These are phyloP conservation scores for Troilus luridus DNA, from an alignment of 2,888 invertebrate species.

Conservation along the genomic window DNA sequence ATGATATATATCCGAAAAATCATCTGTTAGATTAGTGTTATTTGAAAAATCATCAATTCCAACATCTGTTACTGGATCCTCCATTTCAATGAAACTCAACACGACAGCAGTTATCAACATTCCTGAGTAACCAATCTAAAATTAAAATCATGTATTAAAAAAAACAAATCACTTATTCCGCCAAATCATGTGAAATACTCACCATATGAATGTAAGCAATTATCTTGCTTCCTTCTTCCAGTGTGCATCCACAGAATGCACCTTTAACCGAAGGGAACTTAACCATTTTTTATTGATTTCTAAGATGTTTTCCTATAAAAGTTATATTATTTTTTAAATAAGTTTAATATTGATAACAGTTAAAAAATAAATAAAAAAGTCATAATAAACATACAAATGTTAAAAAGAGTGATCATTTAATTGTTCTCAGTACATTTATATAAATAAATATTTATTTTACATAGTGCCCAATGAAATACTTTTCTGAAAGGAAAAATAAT, in stretches of 20 bases:
- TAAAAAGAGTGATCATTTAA: neutral
- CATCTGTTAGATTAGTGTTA: neutral
- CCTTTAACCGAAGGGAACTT: constrained; percentile 3
- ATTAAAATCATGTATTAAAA: neutral
- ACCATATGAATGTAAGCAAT: constrained; percentile 47
- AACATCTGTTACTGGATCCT: neutral
- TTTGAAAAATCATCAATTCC: neutral
- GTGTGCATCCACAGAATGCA: constrained; percentile 33
- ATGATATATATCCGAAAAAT: neutral
- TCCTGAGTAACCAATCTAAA: neutral
- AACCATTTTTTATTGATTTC: neutral
- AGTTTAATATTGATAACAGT: neutral
- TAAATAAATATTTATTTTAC: neutral
- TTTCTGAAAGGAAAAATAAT: neutral
- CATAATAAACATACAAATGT: neutral
- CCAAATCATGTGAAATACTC: neutral
- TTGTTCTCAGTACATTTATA: neutral
- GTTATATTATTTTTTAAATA: neutral
- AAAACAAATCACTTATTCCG: neutral
- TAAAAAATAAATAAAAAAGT: neutral
- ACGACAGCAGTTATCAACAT: neutral
- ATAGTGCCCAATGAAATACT: neutral
- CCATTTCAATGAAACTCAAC: neutral
- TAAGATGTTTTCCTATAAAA: neutral
- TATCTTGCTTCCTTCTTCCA: constrained; percentile 37